phyloP scores from a whole-genome alignment of 2,113 vertebrate species.

The Notarius lentiginosus region DNA sequence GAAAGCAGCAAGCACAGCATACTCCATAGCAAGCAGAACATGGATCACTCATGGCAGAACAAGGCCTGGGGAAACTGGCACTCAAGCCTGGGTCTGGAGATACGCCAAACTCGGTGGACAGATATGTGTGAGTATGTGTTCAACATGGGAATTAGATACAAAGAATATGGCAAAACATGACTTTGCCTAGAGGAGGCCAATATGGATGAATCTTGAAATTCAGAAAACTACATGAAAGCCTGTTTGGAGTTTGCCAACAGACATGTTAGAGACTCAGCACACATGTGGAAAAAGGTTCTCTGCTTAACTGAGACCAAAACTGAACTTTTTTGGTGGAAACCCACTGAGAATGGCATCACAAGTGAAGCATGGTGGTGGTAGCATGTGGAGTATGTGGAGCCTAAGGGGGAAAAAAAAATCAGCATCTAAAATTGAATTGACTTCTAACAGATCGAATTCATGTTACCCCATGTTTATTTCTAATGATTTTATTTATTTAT shows the following conservation, averaged over 20 bases:
- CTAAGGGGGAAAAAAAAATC: constrained; percentile 49
- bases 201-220: background rate
- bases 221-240: background rate
- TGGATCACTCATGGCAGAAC: no score
- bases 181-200: background rate
- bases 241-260: background rate
- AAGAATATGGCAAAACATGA: background rate
- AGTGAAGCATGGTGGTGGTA: background rate
- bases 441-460: background rate
- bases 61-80: no score
- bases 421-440: constrained; percentile 51
- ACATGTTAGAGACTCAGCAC: background rate
- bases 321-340: background rate
- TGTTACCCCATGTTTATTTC: background rate
- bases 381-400: constrained; percentile 34
- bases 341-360: background rate
- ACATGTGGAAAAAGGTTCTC: background rate
- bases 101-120: no score
- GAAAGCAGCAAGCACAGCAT: no score
- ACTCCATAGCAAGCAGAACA: no score
- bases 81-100: no score
- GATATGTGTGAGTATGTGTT: background rate
- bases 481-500: background rate
- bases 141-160: background rate
- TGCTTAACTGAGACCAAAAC: background rate